Conservation (phyloP, 2,888 invertebrate species). For the Thera britannica region DNA sequence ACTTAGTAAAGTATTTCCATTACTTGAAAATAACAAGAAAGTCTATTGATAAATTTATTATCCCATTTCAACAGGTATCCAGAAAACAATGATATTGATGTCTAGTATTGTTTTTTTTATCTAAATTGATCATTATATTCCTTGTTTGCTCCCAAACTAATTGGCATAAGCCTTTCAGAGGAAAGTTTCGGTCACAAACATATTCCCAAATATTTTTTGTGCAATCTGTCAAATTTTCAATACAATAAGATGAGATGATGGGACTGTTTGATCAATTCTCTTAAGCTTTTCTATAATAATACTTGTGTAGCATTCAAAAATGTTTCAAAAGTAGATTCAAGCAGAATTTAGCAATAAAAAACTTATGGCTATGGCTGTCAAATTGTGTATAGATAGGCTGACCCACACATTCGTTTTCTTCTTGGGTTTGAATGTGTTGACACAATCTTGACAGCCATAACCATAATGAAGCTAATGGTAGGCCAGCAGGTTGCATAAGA, state of each 20-base stretch:
- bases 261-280: background rate
- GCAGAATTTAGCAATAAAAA: no score
- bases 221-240: background rate
- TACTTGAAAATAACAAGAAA: background rate
- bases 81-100: conserved; percentile 6
- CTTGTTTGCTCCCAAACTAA: conserved; percentile 17
- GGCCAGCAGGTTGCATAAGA: no score
- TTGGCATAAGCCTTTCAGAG: conserved; percentile 28
- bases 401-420: no score
- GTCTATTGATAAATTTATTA: conserved; percentile 1
- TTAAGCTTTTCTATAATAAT: background rate
- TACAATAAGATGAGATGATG: conserved; percentile 5
- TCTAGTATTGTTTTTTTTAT: conserved; percentile 20
- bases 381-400: no score
- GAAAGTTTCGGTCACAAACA: conserved; percentile 4
- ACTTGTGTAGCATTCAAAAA: background rate
- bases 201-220: background rate
- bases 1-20: no score
- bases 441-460: no score
- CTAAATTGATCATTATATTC: conserved; percentile 9
- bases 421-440: no score
- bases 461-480: no score
- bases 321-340: no score
- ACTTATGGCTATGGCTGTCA: no score
- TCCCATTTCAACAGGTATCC: background rate